Percentiles rank a stretch among this genome's conserved stretches.
These are phyloP conservation scores for Ptilorrhoa leucosticta DNA, from an alignment of 2,113 vertebrate genomes.

Conservation along the genomic window DNA sequence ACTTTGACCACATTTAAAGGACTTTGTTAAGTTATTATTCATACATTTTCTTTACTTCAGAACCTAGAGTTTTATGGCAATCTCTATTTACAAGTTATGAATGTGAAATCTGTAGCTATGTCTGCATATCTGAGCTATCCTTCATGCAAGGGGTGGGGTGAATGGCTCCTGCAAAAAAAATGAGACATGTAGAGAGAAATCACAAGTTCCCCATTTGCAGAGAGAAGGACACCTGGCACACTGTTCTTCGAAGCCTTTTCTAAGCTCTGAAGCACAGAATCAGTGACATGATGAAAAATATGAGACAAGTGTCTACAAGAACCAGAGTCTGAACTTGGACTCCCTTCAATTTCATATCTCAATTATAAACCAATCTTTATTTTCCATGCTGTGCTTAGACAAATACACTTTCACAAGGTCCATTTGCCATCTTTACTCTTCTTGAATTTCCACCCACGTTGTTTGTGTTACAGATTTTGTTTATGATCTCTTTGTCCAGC, in stretches of 20 bases:
- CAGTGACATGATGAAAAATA: not conserved
- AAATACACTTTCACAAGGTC: not conserved
- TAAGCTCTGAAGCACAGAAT: not conserved
- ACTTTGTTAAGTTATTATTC: not conserved
- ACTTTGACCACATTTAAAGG: not conserved
- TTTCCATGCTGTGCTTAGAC: not conserved
- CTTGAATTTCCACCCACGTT: not conserved
- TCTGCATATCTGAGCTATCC: not conserved
- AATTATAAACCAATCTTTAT: not conserved
- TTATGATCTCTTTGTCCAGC: not conserved
- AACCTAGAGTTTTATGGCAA: not conserved
- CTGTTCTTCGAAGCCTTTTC: not conserved
- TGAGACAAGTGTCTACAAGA: not conserved
- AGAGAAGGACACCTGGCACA: not conserved
- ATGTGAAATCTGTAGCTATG: not conserved
- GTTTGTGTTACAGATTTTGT: not conserved
- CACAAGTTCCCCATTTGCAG: not conserved
- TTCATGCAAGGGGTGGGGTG: accelerated
- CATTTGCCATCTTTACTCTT: not conserved
- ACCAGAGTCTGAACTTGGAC: not conserved
- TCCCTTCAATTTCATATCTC: not conserved
- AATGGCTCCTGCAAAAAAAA: not conserved
- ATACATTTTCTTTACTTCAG: not conserved
- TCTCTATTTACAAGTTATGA: not conserved
- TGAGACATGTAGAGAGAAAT: accelerated